phyloP scores from a whole-genome alignment of 2,888 invertebrate genomes.

The Aphidius colemani region DNA sequence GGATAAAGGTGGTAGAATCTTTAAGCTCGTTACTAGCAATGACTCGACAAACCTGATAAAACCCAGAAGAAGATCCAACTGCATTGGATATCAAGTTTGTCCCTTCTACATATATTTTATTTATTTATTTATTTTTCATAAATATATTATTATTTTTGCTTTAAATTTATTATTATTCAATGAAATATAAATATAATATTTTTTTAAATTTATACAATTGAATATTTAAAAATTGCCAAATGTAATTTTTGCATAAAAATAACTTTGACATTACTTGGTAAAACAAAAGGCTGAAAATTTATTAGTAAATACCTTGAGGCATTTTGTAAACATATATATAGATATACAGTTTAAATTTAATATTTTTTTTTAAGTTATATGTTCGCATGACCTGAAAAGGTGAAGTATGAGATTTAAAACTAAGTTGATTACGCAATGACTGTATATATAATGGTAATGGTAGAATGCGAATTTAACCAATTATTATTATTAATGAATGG shows the following conservation, averaged over 20 bases:
- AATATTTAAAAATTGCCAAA: too few species aligned
- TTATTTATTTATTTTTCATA: background rate
- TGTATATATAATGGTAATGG: background rate
- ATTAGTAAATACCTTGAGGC: background rate
- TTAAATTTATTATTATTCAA: background rate
- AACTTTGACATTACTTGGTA: too few species aligned
- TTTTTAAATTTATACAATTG: background rate
- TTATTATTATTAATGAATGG: slow-evolving; percentile 19
- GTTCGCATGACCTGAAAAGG: slow-evolving; percentile 4
- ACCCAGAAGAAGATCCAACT: slow-evolving; percentile 17
- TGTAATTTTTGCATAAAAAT: too few species aligned
- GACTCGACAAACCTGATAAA: slow-evolving; percentile 53
- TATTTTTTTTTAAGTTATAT: background rate
- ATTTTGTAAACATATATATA: background rate
- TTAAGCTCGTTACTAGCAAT: slow-evolving; percentile 57
- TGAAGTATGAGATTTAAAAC: background rate
- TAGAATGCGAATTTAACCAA: slow-evolving; percentile 8
- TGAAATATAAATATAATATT: background rate
- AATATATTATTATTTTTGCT: slow-evolving; percentile 4
- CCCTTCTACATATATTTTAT: background rate
- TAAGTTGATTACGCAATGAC: background rate
- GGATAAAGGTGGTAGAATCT: slow-evolving; percentile 23
- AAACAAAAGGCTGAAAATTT: too few species aligned
- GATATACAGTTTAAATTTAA: background rate
- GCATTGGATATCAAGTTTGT: slow-evolving; percentile 2